phyloP scores from a whole-genome alignment of 2,888 invertebrate genomes.

The Mallateleia sp. region DNA sequence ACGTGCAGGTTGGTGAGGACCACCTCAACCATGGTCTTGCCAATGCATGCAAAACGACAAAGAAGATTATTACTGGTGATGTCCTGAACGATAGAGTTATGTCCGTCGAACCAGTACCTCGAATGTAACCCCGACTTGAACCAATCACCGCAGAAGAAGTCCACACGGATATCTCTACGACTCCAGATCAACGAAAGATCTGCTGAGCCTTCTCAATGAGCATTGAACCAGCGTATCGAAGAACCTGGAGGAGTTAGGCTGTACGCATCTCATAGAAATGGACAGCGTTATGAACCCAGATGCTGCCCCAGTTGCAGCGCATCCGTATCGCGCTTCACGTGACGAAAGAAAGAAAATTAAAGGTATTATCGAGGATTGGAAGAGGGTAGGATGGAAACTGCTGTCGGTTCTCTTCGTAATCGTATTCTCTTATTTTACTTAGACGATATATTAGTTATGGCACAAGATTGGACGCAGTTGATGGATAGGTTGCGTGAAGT shows the following conservation, averaged over 20 bases:
- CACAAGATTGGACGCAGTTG: constrained; percentile 15
- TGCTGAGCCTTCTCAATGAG: constrained; percentile 13
- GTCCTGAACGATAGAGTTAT: background rate
- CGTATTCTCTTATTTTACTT: constrained; percentile 35
- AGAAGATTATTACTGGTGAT: background rate
- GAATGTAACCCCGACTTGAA: background rate
- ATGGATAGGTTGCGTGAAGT: background rate
- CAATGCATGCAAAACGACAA: background rate
- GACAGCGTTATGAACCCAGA: constrained; percentile 25
- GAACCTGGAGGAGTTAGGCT: background rate
- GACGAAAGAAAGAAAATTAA: constrained; percentile 4
- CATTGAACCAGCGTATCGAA: constrained; percentile 12
- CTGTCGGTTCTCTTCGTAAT: constrained; percentile 29
- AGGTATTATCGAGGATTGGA: background rate
- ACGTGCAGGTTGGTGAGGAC: constrained; percentile 10
- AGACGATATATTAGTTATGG: constrained; percentile 24
- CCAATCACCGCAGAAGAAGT: background rate
- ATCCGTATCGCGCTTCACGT: constrained; percentile 42
- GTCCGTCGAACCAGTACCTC: background rate
- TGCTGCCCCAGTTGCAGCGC: constrained; percentile 9
- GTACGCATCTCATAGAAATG: constrained; percentile 20
- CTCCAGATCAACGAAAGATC: background rate
- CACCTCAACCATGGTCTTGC: background rate
- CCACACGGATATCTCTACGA: background rate
- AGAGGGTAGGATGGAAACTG: background rate